Evolutionary conservation across 2,113 vertebrate genomes (phyloP).

Genomic region (Sprattus sprattus): DNA sequence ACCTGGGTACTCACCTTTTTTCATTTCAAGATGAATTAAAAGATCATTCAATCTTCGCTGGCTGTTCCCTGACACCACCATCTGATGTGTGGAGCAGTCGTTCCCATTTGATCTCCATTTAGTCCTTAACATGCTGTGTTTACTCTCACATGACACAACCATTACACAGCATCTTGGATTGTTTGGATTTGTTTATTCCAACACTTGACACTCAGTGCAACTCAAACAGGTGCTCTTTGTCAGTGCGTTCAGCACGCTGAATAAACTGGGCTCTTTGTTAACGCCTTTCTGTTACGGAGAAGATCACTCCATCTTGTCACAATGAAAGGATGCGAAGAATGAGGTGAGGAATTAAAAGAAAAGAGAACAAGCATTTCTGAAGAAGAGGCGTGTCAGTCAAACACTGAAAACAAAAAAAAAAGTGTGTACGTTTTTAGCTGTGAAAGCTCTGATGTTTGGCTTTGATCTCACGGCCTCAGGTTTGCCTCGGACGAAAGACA

Average conservation of each 20-base stretch:
- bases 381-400: not conserved
- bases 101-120: not conserved
- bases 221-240: not conserved
- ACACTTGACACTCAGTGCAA: not conserved
- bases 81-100: not conserved
- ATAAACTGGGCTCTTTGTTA: not conserved
- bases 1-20: no score
- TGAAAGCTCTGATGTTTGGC: not conserved
- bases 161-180: not conserved
- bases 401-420: conserved; percentile 12
- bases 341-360: conserved; percentile 29
- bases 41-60: no score
- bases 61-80: not conserved
- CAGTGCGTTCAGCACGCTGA: not conserved
- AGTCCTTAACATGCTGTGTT: not conserved
- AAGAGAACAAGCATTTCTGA: conserved; percentile 38
- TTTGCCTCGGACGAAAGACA: not conserved
- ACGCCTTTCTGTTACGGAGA: not conserved
- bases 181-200: not conserved
- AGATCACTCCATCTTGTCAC: conserved; percentile 31
- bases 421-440: not conserved
- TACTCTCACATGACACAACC: not conserved
- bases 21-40: no score
- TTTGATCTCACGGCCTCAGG: not conserved
- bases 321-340: conserved; percentile 40